Evolutionary conservation across 2,797 vertebrate species (phyloP), one percentile per base, ranked within the genome.

Genomic region (Ceyx erithaca): DNA sequence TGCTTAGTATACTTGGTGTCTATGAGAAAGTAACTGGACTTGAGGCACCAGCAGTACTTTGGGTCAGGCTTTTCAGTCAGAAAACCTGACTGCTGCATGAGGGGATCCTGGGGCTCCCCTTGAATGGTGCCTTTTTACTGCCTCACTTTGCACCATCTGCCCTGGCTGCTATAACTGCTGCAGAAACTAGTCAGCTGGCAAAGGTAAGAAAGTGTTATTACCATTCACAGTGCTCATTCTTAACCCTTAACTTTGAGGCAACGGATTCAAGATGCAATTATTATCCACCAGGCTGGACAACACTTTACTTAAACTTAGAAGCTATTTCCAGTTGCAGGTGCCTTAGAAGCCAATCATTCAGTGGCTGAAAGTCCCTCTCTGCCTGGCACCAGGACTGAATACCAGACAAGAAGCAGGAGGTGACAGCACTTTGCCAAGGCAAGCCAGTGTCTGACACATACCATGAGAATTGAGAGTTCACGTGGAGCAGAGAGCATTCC

Each of bases 121-220:
- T 8, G 6, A 48, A 41, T 0, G 0, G 3, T 8, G 1, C 48
- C 48, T 70, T 37, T 68, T n/a, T 20, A 6, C 26, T 37, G 18
- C 48, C 33, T 16, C 12, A 57, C 6, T 37, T 49, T 14, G 21
- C 15, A 1, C 21, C 37, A 5, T 30, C 40, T 62, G 23, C 23
- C 30, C 58, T 46, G 22, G 20, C 10, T 30, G 33, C 28, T 73
- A 4, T 18, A 35, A n/a, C 4, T n/a, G 33, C 3, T 75, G 41
- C 66, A 90, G 31, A 71, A 62, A 30, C n/a, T 67, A 31, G 8
- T 43, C 33, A 26, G 33, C 22, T 40, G 30, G 8, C 20, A 54
- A 80, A 82, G 16, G 23, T 48, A n/a, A 31, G 51, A 31, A 69
- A 43, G 12, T 1, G 1, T 25, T 21, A 3, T 31, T 23, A 54